Conservation (phyloP, 1,140 invertebrate species). For the Danaus plexippus region DNA sequence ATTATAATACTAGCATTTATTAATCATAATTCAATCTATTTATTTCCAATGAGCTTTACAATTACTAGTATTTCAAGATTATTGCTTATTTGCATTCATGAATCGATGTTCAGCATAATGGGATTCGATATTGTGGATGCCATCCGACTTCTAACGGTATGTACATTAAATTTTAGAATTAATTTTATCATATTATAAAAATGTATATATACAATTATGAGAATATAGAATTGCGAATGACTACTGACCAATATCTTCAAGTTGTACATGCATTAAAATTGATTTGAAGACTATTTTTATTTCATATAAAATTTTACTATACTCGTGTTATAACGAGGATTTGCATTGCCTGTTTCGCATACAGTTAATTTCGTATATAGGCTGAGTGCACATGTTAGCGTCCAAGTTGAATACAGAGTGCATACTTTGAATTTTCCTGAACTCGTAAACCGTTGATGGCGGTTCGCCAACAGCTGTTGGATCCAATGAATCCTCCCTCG, state of each 20-base stretch:
- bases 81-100: constrained; percentile 19
- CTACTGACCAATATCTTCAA: neutral
- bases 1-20: constrained; percentile 36
- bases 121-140: neutral
- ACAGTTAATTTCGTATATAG: constrained; percentile 16
- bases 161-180: no score
- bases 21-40: constrained; percentile 32
- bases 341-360: neutral
- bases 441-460: constrained; percentile 40
- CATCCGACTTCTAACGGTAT: no score
- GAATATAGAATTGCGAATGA: no score
- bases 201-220: no score
- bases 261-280: neutral
- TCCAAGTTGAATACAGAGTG: constrained; percentile 16
- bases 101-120: constrained; percentile 9
- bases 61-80: constrained; percentile 36
- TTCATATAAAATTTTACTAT: neutral
- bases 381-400: constrained; percentile 7
- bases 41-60: constrained; percentile 30
- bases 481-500: constrained; percentile 16
- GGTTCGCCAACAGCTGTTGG: constrained; percentile 29
- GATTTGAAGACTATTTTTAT: constrained; percentile 3
- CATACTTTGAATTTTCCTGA: constrained; percentile 28
- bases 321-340: no score
- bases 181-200: no score